Conservation (phyloP, 2,888 invertebrate genomes). For the Drosophila koepferae region DNA sequence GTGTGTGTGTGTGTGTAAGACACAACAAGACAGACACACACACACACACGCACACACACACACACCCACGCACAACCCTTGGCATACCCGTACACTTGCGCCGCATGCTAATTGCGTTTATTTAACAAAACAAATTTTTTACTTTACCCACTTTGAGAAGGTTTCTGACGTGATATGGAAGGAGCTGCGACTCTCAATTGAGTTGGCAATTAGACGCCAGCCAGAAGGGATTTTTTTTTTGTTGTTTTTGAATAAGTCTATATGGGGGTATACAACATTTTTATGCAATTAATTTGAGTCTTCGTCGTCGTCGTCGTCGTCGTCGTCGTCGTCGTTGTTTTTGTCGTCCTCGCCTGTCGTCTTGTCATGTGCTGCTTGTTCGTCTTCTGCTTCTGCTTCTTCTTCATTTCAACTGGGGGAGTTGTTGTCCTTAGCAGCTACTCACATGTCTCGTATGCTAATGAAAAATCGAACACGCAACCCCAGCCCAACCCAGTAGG, state of each 20-base stretch:
- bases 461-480: slow-evolving; percentile 79
- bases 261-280: slow-evolving; percentile 57
- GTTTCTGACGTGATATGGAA: not conserved
- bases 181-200: slow-evolving; percentile 51
- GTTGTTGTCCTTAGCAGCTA: slow-evolving; percentile 36
- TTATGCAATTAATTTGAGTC: slow-evolving; percentile 79
- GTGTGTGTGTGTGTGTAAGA: slow-evolving; percentile 37
- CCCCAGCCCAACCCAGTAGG: not conserved
- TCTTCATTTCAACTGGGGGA: slow-evolving; percentile 14
- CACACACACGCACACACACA: slow-evolving; percentile 28
- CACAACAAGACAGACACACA: slow-evolving; percentile 36
- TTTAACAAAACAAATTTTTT: slow-evolving; percentile 77
- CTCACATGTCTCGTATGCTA: slow-evolving; percentile 67
- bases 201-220: slow-evolving; percentile 75
- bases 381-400: slow-evolving; percentile 4
- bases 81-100: slow-evolving; percentile 51
- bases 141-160: slow-evolving; percentile 43
- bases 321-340: slow-evolving; percentile 35
- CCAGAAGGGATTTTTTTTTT: slow-evolving; percentile 50
- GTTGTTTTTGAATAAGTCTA: slow-evolving; percentile 16
- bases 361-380: slow-evolving; percentile 40
- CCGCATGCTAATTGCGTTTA: slow-evolving; percentile 76
- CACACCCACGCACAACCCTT: slow-evolving; percentile 47
- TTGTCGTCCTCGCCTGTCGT: slow-evolving; percentile 37
- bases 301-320: slow-evolving; percentile 47